These are phyloP conservation scores for Norana najaformis DNA, from an alignment of 2,888 invertebrate species.

Conservation along the genomic window DNA sequence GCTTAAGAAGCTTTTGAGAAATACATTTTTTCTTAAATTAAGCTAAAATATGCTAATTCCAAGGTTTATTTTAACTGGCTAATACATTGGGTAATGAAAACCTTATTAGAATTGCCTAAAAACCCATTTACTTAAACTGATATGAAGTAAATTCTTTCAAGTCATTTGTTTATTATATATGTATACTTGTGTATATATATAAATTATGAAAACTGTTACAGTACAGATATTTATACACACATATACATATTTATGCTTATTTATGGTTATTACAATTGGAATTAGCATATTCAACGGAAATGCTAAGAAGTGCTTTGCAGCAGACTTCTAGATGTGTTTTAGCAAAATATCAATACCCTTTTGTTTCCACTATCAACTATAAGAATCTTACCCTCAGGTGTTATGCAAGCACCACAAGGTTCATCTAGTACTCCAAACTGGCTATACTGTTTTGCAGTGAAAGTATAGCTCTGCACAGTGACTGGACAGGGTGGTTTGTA, in stretches of 20 bases:
- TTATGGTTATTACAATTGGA: not conserved
- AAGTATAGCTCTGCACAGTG: not conserved
- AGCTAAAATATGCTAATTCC: not conserved
- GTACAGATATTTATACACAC: not conserved
- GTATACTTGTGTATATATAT: not conserved
- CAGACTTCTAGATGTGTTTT: not conserved
- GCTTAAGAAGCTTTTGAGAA: not conserved
- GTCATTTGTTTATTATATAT: not conserved
- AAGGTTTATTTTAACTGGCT: not conserved
- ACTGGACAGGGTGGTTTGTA: not conserved
- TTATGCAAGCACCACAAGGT: not conserved
- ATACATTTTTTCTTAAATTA: not conserved
- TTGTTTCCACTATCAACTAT: constrained; percentile 10
- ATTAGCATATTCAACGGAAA: not conserved
- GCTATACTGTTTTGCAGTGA: not conserved
- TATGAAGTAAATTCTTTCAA: not conserved
- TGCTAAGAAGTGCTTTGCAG: not conserved
- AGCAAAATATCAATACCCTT: not conserved
- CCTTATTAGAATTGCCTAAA: not conserved
- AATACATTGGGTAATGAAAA: not conserved
- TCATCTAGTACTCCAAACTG: not conserved
- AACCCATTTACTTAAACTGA: not conserved
- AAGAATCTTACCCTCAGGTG: not conserved
- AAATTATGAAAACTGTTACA: not conserved
- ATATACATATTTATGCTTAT: not conserved